A percentile compares a stretch with the other conserved stretches of the same genome.
Conservation (phyloP, 1,140 invertebrate species). For the Drosophila erecta region DNA sequence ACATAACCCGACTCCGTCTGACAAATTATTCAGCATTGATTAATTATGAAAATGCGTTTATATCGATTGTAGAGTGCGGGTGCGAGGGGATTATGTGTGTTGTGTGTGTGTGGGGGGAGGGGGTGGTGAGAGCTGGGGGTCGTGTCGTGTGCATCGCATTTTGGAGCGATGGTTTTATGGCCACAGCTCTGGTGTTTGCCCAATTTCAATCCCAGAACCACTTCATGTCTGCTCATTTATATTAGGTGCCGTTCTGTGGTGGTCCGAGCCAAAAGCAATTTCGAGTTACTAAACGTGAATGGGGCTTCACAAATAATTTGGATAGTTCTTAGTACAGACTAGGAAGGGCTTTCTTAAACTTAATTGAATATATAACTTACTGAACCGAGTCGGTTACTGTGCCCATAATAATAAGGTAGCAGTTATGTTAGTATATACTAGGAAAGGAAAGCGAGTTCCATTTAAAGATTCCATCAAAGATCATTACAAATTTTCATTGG, state of each 20-base stretch:
- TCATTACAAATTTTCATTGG: no score
- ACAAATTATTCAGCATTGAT: constrained; percentile 81
- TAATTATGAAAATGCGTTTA: constrained; percentile 83
- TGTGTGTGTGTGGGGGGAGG: background rate
- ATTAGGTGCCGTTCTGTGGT: constrained; percentile 48
- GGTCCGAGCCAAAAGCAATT: constrained; percentile 43
- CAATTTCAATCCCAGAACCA: constrained; percentile 49
- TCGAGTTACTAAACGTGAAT: background rate
- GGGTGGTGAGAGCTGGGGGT: background rate
- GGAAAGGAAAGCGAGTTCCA: no score
- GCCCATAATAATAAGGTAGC: no score
- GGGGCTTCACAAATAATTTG: background rate
- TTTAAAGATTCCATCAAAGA: no score
- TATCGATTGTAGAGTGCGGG: constrained; percentile 63
- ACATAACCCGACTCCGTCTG: constrained; percentile 42
- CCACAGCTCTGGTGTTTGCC: constrained; percentile 48
- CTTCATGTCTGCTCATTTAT: constrained; percentile 70
- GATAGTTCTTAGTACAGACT: background rate
- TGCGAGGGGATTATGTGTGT: constrained; percentile 4
- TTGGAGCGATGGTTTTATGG: constrained; percentile 19
- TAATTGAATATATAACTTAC: background rate
- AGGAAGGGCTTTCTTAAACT: no score
- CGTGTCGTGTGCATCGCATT: constrained; percentile 7
- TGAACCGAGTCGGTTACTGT: background rate
- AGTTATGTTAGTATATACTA: no score